Evolutionary conservation across 2,888 invertebrate genomes (phyloP), one percentile per base, ranked within the genome.

Genomic region (Hirtodrosophila cameraria): DNA sequence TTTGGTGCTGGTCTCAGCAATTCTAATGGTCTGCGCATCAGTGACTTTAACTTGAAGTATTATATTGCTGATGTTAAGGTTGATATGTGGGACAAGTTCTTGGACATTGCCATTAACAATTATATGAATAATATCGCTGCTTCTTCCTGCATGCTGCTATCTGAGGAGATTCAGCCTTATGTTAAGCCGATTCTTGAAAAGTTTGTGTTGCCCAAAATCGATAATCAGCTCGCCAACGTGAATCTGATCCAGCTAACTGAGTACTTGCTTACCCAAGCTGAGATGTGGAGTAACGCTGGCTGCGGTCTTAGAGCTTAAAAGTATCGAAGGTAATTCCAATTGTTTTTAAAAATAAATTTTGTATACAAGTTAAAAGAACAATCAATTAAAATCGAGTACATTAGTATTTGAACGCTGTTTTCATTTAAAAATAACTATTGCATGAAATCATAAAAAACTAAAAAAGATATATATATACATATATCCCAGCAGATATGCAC

Each of bases 61-160:
- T 75, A 62, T 16, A 11, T 88, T 6, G 84, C 64, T 2, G 73
- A 74, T 42, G 52, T 81, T 1, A 13, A 62, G n/a, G 42, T 52
- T 3, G 54, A 67, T 13, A 76, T 73, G 50, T 76, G 86, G 71
- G 75, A 89, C 27, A 38, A 60, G 3, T 25, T 71, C n/a, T 79
- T 75, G 84, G 74, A 83, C 39, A 69, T 79, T 9, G 69, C 85
- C 0, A 25, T 62, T 3, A 89, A 88, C 38, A 83, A 83, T 38
- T 84, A 76, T 33, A 18, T 59, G 11, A 88, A 89, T 25, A 41
- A 59, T 3, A 70, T 66, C 13, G 30, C 57, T 11, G 52, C 43
- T n/a, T 72, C 78, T 0, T 38, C 62, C 8, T 11, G 60, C 1
- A 11, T 74, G 30, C 55, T 87, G 12, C 54, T 59, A 27, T 33